Conservation (phyloP, 2,113 vertebrate genomes). For the Ardeotis arabs region DNA sequence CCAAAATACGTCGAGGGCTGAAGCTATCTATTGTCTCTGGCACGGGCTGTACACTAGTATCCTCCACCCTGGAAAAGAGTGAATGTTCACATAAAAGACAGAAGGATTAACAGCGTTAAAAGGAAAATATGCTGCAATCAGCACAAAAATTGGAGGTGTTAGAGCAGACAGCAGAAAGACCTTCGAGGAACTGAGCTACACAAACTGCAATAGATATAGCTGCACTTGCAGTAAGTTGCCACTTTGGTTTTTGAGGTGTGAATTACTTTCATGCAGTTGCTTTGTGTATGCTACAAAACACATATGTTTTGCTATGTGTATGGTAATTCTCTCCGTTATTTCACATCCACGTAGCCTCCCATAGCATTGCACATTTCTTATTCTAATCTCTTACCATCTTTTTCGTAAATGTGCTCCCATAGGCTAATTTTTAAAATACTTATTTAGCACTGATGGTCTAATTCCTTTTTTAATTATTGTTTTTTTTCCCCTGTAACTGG, state of each 20-base stretch:
- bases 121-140: not conserved
- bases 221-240: not conserved
- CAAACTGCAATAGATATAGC: not conserved
- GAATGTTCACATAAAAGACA: not conserved
- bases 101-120: not conserved
- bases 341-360: not conserved
- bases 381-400: not conserved
- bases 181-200: not conserved
- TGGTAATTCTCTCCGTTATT: not conserved
- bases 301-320: not conserved
- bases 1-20: not conserved
- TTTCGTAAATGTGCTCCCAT: not conserved
- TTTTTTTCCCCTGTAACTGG: not conserved
- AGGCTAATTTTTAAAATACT: not conserved
- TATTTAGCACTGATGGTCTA: not conserved
- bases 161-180: not conserved
- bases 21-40: not conserved
- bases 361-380: not conserved
- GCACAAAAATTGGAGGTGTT: not conserved
- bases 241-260: not conserved
- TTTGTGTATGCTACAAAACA: not conserved
- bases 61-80: not conserved
- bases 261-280: not conserved
- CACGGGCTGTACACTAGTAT: not conserved
- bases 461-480: not conserved